Percentiles rank a stretch among this genome's conserved stretches.
phyloP scores from a whole-genome alignment of 2,797 vertebrate species.

The Falco rusticolus region DNA sequence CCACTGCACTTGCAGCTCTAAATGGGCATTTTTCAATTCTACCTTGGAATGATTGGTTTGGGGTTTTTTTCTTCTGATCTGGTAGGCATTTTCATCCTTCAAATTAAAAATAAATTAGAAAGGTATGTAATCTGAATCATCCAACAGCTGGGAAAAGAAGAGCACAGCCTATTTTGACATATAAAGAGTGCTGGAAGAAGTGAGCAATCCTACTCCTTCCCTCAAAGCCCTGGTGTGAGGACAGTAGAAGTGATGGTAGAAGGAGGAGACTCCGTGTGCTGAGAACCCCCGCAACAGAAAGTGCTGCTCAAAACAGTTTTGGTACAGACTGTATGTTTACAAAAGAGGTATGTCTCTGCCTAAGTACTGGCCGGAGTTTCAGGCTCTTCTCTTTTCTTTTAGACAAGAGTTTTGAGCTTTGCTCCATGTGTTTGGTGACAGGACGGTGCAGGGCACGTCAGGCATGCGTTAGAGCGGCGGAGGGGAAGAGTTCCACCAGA shows the following conservation, averaged over 20 bases:
- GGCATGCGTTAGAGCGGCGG: rapidly evolving
- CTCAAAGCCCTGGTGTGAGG: background rate
- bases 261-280: background rate
- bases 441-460: rapidly evolving
- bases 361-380: background rate
- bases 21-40: background rate
- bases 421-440: background rate
- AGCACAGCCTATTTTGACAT: background rate
- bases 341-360: background rate
- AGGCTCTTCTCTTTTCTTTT: background rate
- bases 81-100: background rate
- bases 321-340: background rate
- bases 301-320: background rate
- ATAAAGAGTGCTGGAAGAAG: background rate
- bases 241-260: background rate
- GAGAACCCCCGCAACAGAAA: background rate
- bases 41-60: background rate
- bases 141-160: background rate
- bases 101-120: background rate
- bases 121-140: background rate
- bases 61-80: background rate
- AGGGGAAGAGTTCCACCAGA: background rate
- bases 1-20: background rate
- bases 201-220: background rate
- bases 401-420: background rate